Percentiles rank a stretch among this genome's conserved stretches.
phyloP scores from a whole-genome alignment of 2,797 vertebrate genomes.

The Delichon dasypus region DNA sequence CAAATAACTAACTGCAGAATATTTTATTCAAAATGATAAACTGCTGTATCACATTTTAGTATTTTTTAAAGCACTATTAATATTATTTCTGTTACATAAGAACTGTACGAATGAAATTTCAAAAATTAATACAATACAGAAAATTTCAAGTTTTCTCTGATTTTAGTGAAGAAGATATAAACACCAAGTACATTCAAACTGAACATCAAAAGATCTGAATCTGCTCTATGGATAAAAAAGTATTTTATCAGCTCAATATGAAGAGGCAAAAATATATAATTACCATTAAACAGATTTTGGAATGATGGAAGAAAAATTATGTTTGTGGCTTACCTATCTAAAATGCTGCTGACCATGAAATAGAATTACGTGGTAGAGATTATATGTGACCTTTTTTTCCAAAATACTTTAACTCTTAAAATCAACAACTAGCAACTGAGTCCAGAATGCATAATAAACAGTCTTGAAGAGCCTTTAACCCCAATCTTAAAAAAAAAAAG shows the following conservation, averaged over 20 bases:
- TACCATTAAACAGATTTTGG: background rate
- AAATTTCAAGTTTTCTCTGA: background rate
- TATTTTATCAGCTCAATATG: background rate
- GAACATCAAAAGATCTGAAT: background rate
- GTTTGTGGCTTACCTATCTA: background rate
- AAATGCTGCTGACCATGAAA: background rate
- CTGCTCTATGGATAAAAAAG: background rate
- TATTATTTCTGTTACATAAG: background rate
- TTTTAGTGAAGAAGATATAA: background rate
- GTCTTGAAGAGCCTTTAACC: background rate
- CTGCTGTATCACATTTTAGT: background rate
- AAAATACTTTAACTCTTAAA: constrained; percentile 33
- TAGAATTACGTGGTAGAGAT: background rate
- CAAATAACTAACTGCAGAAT: background rate
- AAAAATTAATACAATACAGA: background rate
- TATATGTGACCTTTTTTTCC: background rate
- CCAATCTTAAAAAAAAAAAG: background rate
- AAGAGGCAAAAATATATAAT: background rate
- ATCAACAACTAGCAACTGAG: constrained; percentile 8
- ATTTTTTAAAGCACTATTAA: background rate
- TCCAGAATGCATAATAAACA: constrained; percentile 28
- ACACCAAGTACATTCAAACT: background rate
- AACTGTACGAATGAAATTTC: background rate
- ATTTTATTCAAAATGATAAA: background rate
- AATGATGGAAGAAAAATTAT: background rate